These are phyloP conservation scores for Hypothenemus hampei DNA, from an alignment of 1,140 invertebrate genomes.

Conservation along the genomic window DNA sequence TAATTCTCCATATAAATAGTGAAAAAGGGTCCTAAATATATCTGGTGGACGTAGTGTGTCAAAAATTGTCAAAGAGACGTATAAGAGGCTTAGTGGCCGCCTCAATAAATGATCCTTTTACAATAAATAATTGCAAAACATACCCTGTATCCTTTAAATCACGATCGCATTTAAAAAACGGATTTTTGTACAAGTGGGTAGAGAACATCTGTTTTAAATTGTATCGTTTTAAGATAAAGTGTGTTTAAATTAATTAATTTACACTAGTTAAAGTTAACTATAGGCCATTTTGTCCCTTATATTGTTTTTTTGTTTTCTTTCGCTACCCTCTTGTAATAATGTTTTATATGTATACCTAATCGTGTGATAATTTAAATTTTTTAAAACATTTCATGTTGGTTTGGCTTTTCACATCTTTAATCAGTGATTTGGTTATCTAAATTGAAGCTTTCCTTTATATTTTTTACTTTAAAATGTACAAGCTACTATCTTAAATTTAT, in stretches of 20 bases:
- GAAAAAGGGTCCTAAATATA: constrained; percentile 14
- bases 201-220: constrained; percentile 16
- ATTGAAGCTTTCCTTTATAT: constrained; percentile 15
- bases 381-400: constrained; percentile 1
- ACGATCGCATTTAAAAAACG: constrained; percentile 24
- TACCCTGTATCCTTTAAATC: constrained; percentile 61
- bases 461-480: constrained; percentile 14
- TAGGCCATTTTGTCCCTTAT: constrained; percentile 15
- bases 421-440: constrained; percentile 23
- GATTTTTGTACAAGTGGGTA: constrained; percentile 27
- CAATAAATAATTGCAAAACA: constrained; percentile 64
- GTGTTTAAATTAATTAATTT: constrained; percentile 10
- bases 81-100: constrained; percentile 35
- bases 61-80: constrained; percentile 11
- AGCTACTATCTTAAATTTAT: constrained; percentile 18
- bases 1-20: constrained; percentile 19
- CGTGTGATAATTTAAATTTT: constrained; percentile 7
- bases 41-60: constrained; percentile 12
- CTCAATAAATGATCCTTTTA: constrained; percentile 53
- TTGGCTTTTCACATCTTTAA: not conserved
- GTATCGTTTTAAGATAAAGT: constrained; percentile 3
- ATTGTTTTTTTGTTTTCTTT: too few relatives aligned
- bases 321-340: constrained; percentile 19
- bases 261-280: constrained; percentile 13
- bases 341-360: constrained; percentile 11